Evolutionary conservation across 2,888 invertebrate genomes (phyloP).

Genomic region (Limnephilus marmoratus): DNA sequence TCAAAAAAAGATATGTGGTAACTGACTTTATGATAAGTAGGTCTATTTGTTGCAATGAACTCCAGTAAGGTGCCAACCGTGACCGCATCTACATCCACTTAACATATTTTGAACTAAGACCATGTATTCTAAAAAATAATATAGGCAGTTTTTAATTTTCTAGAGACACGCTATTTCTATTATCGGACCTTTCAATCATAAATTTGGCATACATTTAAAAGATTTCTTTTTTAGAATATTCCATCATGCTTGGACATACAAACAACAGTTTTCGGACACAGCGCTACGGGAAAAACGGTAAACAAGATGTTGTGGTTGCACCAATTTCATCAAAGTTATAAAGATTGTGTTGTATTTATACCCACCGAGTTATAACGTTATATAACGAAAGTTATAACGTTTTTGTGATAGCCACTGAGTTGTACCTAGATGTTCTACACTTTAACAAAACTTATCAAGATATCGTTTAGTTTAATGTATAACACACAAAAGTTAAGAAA

Average conservation of each 20-base stretch:
- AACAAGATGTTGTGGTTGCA: slow-evolving; percentile 2
- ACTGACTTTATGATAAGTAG: too few species aligned
- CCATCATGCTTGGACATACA: neutral
- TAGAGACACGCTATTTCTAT: neutral
- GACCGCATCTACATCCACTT: neutral
- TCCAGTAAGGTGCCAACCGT: neutral
- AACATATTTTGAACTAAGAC: neutral
- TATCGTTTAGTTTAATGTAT: neutral
- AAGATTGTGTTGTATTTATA: neutral
- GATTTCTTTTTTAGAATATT: neutral
- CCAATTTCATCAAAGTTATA: neutral
- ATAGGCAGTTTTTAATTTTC: neutral
- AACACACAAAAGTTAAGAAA: neutral
- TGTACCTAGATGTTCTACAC: neutral
- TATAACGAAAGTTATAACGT: too few species aligned
- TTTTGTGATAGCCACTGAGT: neutral
- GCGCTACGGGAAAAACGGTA: slow-evolving; percentile 20
- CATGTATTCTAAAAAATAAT: too few species aligned
- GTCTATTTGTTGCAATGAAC: neutral
- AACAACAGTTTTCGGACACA: slow-evolving; percentile 14
- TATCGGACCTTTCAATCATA: neutral
- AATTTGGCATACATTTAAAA: neutral
- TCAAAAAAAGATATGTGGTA: neutral
- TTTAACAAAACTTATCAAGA: neutral
- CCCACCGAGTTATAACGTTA: too few species aligned